Evolutionary conservation across 2,113 vertebrate species (phyloP), one percentile per base, ranked within the genome.

Genomic region (Ailurus styani): DNA sequence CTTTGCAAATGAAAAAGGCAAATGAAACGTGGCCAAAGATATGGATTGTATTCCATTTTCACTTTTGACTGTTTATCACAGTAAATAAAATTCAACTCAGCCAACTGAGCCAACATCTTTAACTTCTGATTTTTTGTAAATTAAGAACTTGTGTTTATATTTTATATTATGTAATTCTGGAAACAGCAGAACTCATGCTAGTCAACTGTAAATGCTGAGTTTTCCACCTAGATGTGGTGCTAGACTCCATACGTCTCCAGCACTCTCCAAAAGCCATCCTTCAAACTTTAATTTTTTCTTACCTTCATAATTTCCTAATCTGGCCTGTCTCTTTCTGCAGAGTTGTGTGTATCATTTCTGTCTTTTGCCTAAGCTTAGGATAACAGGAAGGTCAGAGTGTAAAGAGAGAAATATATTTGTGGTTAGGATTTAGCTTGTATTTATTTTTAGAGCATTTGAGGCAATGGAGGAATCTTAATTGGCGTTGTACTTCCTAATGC

Each of bases 401-500:
- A 83, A 72, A 47, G 31, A 91, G 68, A 95, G 52, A 94, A 96
- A 97, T 92, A 50, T 10, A 84, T 73, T 60, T 62, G 45, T 87
- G 70, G 62, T 92, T 86, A 95, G n/a, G 78, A 96, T 93, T 98
- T 94, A 93, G 11, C 29, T 0, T 94, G 29, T 86, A 60, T 90
- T 92, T 93, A 93, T 90, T 93, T 97, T 93, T 96, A 93, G 94
- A 98, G 85, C 0, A 68, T 91, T 91, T 60, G 57, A 91, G 52
- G 97, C 84, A 95, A 97, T 68, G 78, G 45, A 64, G 78, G 42
- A 68, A 85, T 93, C 42, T 62, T 97, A 94, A 96, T 88, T 87
- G 95, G 95, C 64, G 78, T 45, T 45, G 86, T 72, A 66, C 89
- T 97, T 97, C 95, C 92, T 96, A 96, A 94, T 72, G 89, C 62